Percentiles rank a stretch among this genome's conserved stretches.
phyloP scores from a whole-genome alignment of 30 jellyfish, hydroid and myxozoan species.

The Catostylus mosaicus region DNA sequence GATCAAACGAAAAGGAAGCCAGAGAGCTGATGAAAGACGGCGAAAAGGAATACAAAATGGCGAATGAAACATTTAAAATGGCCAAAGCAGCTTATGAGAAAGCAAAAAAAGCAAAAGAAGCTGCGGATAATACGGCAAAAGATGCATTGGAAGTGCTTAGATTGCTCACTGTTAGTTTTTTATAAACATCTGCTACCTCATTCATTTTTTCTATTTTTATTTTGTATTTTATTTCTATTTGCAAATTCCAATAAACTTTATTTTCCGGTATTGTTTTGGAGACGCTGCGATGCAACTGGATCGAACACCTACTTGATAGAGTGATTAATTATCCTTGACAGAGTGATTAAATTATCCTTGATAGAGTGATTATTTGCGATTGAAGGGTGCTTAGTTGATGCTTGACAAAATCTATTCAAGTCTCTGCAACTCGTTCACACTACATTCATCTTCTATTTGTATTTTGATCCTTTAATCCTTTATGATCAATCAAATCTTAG shows the following conservation, averaged over 20 bases:
- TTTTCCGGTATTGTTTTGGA: too few species aligned
- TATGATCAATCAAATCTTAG: slow-evolving; percentile 13
- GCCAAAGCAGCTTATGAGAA: slow-evolving; percentile 86
- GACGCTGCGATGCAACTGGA: too few species aligned
- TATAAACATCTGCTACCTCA: too few species aligned
- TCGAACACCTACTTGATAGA: too few species aligned
- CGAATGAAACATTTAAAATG: slow-evolving; percentile 51
- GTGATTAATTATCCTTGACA: too few species aligned
- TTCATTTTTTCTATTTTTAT: not conserved
- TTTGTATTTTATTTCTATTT: too few species aligned
- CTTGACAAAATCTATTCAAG: too few species aligned
- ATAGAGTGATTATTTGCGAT: too few species aligned
- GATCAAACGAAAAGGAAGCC: slow-evolving; percentile 74
- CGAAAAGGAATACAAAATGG: slow-evolving; percentile 4
- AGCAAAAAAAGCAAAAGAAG: slow-evolving; percentile 87
- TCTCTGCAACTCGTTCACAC: too few species aligned
- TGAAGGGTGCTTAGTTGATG: too few species aligned
- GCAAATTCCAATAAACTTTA: too few species aligned
- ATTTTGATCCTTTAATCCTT: not conserved
- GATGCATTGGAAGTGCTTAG: slow-evolving; percentile 86
- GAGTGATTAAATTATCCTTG: too few species aligned
- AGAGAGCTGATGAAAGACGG: slow-evolving; percentile 83
- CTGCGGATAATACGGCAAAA: slow-evolving; percentile 86
- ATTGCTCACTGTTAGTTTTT: slow-evolving; percentile 68
- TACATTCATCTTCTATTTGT: not conserved